phyloP scores from a whole-genome alignment of 2,113 vertebrate species.

The Alouatta palliata region DNA sequence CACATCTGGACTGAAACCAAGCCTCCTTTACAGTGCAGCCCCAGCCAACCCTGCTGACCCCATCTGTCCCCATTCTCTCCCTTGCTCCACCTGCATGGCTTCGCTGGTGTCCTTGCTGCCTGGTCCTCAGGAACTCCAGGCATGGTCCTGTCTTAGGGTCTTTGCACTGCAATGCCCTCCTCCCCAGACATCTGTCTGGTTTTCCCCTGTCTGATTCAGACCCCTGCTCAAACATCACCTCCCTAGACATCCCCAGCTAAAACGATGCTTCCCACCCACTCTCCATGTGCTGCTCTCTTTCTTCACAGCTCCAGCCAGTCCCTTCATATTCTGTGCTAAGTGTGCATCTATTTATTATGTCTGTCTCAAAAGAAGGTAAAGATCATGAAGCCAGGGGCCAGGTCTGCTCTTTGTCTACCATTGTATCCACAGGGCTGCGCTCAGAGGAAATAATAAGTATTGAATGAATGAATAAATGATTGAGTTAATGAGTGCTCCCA shows the following conservation, averaged over 20 bases:
- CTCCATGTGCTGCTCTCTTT: background rate
- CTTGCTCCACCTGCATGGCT: too few relatives aligned
- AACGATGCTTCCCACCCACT: background rate
- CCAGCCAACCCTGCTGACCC: background rate
- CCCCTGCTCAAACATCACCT: background rate
- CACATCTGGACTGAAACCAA: background rate
- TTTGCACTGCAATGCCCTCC: background rate
- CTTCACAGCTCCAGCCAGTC: too few relatives aligned
- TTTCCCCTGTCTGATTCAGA: background rate
- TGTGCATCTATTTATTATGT: background rate
- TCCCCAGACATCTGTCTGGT: background rate
- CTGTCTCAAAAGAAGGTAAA: background rate
- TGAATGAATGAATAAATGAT: background rate
- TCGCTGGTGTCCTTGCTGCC: fast-evolving
- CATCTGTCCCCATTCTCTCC: background rate
- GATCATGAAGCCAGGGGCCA: background rate
- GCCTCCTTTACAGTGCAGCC: background rate
- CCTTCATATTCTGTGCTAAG: background rate
- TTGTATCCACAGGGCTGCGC: background rate
- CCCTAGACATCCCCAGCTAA: too few relatives aligned
- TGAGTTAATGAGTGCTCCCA: too few relatives aligned
- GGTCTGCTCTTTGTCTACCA: background rate
- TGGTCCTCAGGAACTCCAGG: background rate
- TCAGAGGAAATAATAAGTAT: background rate
- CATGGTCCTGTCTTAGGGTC: background rate